These are phyloP conservation scores for Crossaster papposus DNA, from an alignment of 53 echinoderm and acorn worm species.

Conservation along the genomic window DNA sequence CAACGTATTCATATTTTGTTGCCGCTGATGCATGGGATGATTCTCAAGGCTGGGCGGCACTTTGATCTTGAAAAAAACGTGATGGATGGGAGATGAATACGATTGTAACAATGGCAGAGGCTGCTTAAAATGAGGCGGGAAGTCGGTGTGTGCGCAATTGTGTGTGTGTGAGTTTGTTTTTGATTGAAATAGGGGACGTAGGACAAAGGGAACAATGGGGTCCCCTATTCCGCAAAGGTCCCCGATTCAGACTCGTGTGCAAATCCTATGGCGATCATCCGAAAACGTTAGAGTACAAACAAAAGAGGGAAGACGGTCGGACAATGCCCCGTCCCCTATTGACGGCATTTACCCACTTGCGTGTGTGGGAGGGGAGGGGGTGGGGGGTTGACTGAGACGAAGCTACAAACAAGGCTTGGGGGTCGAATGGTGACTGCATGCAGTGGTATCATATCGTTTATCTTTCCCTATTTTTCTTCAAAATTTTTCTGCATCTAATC, in stretches of 20 bases:
- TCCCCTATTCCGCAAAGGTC: too few species aligned
- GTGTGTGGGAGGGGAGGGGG: background rate
- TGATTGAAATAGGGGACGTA: too few species aligned
- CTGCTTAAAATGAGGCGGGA: background rate
- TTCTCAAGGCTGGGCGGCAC: constrained; percentile 21
- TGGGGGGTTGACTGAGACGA: background rate
- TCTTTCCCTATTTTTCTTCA: background rate
- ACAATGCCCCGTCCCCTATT: too few species aligned
- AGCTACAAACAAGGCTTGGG: background rate
- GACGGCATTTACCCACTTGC: too few species aligned
- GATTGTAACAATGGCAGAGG: constrained; percentile 34
- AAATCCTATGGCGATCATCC: too few species aligned
- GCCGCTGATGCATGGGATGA: background rate
- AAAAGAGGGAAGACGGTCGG: too few species aligned
- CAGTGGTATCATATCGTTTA: background rate
- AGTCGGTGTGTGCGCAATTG: too few species aligned
- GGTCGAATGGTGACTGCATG: background rate
- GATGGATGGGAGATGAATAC: constrained; percentile 36
- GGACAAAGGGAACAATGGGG: too few species aligned
- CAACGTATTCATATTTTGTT: background rate
- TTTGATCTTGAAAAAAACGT: constrained; percentile 26
- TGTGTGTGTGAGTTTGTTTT: too few species aligned
- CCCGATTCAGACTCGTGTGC: too few species aligned
- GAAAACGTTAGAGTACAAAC: too few species aligned
- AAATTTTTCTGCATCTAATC: background rate